A percentile compares a stretch with the other conserved stretches of the same genome.
Conservation (phyloP, 2,797 vertebrate species). For the Trachops cirrhosus region DNA sequence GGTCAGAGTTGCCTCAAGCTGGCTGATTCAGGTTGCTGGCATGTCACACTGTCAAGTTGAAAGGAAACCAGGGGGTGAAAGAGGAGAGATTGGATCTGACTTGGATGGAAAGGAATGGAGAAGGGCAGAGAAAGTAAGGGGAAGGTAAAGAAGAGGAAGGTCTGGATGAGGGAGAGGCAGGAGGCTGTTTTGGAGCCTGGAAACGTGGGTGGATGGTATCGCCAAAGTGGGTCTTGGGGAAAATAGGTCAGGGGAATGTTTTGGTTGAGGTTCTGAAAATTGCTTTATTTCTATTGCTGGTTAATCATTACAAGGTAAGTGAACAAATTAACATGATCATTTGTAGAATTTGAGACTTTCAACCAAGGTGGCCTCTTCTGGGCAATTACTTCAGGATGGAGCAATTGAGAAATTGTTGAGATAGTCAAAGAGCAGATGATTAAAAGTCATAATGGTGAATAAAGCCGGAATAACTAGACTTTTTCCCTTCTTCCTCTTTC, state of each 20-base stretch:
- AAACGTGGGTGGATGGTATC: neutral
- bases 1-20: neutral
- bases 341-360: slow-evolving; percentile 17
- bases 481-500: neutral
- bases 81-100: neutral
- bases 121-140: neutral
- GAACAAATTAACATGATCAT: neutral
- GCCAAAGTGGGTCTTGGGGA: neutral
- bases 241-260: neutral
- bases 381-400: neutral
- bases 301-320: neutral
- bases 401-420: neutral
- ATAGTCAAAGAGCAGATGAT: neutral
- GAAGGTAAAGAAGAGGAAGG: neutral
- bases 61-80: neutral
- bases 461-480: neutral
- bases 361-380: neutral
- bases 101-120: neutral
- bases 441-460: neutral
- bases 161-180: neutral
- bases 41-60: neutral
- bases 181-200: neutral
- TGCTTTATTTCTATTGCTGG: neutral
- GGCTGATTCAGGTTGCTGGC: neutral
- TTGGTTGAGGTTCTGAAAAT: neutral